These are phyloP conservation scores for Cavia aperea DNA, from an alignment of 2,113 vertebrate genomes.

Conservation along the genomic window DNA sequence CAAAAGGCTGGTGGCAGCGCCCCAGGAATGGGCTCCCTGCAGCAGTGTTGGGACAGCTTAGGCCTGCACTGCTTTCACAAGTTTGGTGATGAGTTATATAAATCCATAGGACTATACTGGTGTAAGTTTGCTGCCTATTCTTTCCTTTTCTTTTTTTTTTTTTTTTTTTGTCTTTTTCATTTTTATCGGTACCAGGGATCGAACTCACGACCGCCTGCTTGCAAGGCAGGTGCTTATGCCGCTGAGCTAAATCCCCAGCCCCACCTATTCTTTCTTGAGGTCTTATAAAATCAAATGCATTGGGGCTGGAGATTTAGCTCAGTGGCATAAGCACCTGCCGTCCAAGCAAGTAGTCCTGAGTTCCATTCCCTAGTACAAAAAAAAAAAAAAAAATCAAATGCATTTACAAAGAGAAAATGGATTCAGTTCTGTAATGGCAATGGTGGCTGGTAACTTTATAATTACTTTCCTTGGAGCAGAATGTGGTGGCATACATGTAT, in stretches of 20 bases:
- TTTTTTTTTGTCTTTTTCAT: too few relatives aligned
- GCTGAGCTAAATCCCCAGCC: too few relatives aligned
- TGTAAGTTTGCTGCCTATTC: not conserved
- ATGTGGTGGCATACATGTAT: not conserved
- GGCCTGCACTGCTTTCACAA: not conserved
- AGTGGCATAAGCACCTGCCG: too few relatives aligned
- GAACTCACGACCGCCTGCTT: too few relatives aligned
- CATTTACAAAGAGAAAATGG: not conserved
- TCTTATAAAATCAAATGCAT: not conserved
- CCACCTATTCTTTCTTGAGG: not conserved
- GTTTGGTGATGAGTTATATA: not conserved
- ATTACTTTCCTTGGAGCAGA: not conserved
- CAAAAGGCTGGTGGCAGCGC: not conserved
- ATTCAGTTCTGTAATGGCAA: not conserved
- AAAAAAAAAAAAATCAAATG: not conserved
- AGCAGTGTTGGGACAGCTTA: not conserved
- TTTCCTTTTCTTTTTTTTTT: not conserved
- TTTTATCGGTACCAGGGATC: too few relatives aligned
- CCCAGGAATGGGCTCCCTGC: not conserved
- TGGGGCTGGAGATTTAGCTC: too few relatives aligned
- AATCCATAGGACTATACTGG: not conserved
- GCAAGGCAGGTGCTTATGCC: too few relatives aligned
- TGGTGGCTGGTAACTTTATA: not conserved
- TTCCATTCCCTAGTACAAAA: too few relatives aligned
- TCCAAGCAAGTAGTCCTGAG: too few relatives aligned